A percentile compares a stretch with the other conserved stretches of the same genome.
phyloP scores from a whole-genome alignment of 2,888 invertebrate genomes.

The Eristalis tenax region DNA sequence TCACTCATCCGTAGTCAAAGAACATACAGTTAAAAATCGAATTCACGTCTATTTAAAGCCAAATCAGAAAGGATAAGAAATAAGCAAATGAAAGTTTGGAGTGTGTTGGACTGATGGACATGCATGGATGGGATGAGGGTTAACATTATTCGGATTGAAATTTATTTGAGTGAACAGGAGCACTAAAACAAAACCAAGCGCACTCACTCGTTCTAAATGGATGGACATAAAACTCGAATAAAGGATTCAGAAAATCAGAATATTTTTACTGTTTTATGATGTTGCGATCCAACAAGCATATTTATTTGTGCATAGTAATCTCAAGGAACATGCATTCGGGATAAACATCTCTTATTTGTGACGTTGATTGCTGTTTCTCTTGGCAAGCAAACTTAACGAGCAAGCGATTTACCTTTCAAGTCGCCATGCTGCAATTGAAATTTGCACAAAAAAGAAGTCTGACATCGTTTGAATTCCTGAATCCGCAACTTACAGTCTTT shows the following conservation, averaged over 20 bases:
- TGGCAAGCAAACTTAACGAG: constrained; percentile 25
- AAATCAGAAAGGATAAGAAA: constrained; percentile 24
- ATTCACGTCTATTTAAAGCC: neutral
- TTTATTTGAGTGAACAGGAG: constrained; percentile 41
- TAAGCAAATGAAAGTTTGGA: constrained; percentile 29
- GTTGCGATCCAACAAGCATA: constrained; percentile 31
- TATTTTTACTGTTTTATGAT: constrained; percentile 58
- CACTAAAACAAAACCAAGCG: constrained; percentile 55
- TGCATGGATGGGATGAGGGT: neutral
- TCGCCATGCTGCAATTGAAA: constrained; percentile 47
- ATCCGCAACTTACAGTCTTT: constrained; percentile 46
- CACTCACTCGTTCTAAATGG: constrained; percentile 52
- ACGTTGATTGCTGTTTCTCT: constrained; percentile 60
- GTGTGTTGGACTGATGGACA: constrained; percentile 10
- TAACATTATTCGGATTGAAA: constrained; percentile 45
- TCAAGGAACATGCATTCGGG: constrained; percentile 36
- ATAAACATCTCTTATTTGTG: constrained; percentile 66
- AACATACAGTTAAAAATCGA: neutral
- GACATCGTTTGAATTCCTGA: constrained; percentile 19
- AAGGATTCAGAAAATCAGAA: constrained; percentile 27
- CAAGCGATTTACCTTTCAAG: constrained; percentile 46
- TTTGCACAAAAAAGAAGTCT: neutral
- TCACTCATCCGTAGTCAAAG: constrained; percentile 2
- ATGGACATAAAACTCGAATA: constrained; percentile 49
- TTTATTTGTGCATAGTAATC: constrained; percentile 62